These are phyloP conservation scores for Willisornis vidua DNA, from an alignment of 2,113 vertebrate species.

Conservation along the genomic window DNA sequence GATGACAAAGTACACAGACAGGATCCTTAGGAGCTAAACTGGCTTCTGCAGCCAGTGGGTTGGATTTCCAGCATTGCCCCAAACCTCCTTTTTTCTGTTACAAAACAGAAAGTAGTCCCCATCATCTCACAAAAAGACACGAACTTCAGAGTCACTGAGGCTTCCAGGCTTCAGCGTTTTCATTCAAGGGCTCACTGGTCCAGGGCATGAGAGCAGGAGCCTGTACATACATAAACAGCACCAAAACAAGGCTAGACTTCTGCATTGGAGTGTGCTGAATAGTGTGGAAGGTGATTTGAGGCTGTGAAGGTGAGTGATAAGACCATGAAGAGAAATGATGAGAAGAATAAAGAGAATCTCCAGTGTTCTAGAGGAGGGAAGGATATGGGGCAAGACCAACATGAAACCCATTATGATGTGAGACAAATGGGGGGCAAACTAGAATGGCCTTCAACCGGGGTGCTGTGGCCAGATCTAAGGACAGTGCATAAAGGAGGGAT, in stretches of 20 bases:
- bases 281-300: neutral
- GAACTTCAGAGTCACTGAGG: neutral
- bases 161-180: neutral
- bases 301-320: neutral
- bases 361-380: neutral
- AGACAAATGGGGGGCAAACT: neutral
- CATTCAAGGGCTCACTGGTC: neutral
- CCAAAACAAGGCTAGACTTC: neutral
- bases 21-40: slow-evolving; percentile 9
- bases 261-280: neutral
- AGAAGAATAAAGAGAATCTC: neutral
- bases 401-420: neutral
- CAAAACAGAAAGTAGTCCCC: neutral
- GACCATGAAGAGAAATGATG: neutral
- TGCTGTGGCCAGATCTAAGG: neutral
- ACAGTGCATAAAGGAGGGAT: neutral
- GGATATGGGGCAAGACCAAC: neutral
- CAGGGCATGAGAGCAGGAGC: neutral
- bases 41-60: neutral
- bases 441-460: fast-evolving
- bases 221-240: neutral
- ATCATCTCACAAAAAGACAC: fast-evolving
- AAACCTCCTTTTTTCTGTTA: neutral
- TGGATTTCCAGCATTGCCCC: neutral
- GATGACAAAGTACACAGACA: slow-evolving; percentile 45